phyloP scores from a whole-genome alignment of 53 echinoderm and acorn worm species.

The Patiria pectinifera region DNA sequence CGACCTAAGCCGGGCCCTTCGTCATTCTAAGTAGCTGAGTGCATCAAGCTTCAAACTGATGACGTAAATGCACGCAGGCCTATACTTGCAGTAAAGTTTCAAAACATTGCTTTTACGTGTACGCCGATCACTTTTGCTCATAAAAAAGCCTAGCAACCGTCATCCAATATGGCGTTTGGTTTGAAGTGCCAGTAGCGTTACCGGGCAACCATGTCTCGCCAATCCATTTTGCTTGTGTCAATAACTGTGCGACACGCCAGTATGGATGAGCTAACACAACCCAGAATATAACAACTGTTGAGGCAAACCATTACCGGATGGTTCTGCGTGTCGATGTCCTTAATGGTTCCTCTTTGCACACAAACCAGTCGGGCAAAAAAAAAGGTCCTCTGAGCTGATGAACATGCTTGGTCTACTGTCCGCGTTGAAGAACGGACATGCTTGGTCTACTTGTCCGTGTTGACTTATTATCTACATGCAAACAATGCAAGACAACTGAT shows the following conservation, averaged over 20 bases:
- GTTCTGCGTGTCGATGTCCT: background rate
- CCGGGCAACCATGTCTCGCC: background rate
- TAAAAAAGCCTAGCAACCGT: background rate
- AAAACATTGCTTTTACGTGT: background rate
- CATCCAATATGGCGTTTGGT: background rate
- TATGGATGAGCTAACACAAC: background rate
- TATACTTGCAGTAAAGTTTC: background rate
- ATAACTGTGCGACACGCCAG: background rate
- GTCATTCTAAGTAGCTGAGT: no score
- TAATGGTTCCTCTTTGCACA: background rate
- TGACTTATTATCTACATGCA: no score
- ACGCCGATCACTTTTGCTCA: background rate
- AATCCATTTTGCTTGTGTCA: conserved; percentile 3
- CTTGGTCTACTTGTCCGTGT: no score
- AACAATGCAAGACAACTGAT: no score
- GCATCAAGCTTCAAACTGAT: no score
- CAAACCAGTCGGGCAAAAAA: background rate
- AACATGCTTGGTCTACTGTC: no score
- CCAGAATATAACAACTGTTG: background rate
- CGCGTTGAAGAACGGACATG: no score
- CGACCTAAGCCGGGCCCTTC: no score
- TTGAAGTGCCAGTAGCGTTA: background rate
- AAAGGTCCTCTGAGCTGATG: background rate
- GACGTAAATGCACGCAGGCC: no score
- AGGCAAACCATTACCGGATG: background rate